Evolutionary conservation across 1,140 invertebrate species (phyloP).

Genomic region (Eurosta solidaginis): DNA sequence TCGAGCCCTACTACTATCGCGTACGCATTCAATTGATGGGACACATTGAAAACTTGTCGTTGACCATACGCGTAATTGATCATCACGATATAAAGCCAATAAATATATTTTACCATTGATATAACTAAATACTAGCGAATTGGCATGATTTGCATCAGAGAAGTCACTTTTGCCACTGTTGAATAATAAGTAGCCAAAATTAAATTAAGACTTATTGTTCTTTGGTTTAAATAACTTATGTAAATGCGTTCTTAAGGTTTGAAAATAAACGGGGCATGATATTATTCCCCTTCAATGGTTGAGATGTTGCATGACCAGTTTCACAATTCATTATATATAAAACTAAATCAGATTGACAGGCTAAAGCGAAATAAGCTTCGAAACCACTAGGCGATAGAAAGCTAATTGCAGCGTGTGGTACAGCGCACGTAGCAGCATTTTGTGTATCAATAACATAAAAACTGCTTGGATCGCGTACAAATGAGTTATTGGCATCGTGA

Average conservation of each 20-base stretch:
- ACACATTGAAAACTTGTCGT: slow-evolving; percentile 68
- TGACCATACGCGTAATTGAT: slow-evolving; percentile 77
- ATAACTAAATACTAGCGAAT: slow-evolving; percentile 66
- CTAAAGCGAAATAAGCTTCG: slow-evolving; percentile 81
- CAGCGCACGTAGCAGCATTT: slow-evolving; percentile 67
- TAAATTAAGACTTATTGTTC: neutral
- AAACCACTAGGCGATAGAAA: slow-evolving; percentile 69
- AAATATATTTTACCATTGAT: slow-evolving; percentile 68
- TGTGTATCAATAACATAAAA: slow-evolving; percentile 75
- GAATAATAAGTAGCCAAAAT: neutral
- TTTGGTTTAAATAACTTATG: slow-evolving; percentile 56
- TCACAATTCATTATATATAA: slow-evolving; percentile 50
- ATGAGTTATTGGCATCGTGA: slow-evolving; percentile 65
- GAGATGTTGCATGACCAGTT: slow-evolving; percentile 65
- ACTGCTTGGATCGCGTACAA: slow-evolving; percentile 70
- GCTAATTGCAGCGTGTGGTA: slow-evolving; percentile 79
- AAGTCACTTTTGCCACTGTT: slow-evolving; percentile 48
- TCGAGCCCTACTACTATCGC: slow-evolving; percentile 44
- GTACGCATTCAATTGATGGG: slow-evolving; percentile 48
- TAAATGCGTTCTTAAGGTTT: slow-evolving; percentile 79
- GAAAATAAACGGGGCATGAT: slow-evolving; percentile 82
- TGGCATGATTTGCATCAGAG: slow-evolving; percentile 43
- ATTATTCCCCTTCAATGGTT: slow-evolving; percentile 77
- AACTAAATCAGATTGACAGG: slow-evolving; percentile 63
- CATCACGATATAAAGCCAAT: slow-evolving; percentile 73